Evolutionary conservation across 2,888 invertebrate species (phyloP).

Genomic region (Cephus runcator): DNA sequence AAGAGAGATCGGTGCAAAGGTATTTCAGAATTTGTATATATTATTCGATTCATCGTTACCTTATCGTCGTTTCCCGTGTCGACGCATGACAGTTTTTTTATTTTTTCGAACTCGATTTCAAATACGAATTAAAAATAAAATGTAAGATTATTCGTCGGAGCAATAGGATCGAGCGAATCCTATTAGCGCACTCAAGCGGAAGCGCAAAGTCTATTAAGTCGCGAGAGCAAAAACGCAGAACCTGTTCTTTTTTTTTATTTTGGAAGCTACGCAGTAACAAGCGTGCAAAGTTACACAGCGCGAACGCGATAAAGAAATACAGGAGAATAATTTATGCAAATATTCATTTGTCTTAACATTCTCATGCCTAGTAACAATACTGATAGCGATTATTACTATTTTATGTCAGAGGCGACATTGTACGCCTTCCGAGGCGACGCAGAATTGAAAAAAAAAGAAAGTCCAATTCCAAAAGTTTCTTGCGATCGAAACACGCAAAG

Average conservation of each 20-base stretch:
- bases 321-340: neutral
- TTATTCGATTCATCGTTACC: neutral
- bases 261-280: neutral
- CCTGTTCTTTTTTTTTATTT: neutral
- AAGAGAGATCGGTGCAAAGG: constrained; percentile 14
- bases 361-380: neutral
- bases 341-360: neutral
- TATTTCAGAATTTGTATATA: neutral
- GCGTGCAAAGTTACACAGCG: neutral
- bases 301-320: neutral
- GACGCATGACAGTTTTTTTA: neutral
- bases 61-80: neutral
- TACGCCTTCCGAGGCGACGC: no score
- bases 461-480: neutral
- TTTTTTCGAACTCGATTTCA: neutral
- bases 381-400: neutral
- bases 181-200: neutral
- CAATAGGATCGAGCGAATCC: neutral
- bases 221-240: neutral
- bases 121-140: neutral
- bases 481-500: no score
- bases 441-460: neutral
- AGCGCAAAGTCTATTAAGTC: no score
- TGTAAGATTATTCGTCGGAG: no score
- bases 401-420: neutral